These are phyloP conservation scores for Casuarius casuarius DNA, from an alignment of 2,113 vertebrate species.

Conservation along the genomic window DNA sequence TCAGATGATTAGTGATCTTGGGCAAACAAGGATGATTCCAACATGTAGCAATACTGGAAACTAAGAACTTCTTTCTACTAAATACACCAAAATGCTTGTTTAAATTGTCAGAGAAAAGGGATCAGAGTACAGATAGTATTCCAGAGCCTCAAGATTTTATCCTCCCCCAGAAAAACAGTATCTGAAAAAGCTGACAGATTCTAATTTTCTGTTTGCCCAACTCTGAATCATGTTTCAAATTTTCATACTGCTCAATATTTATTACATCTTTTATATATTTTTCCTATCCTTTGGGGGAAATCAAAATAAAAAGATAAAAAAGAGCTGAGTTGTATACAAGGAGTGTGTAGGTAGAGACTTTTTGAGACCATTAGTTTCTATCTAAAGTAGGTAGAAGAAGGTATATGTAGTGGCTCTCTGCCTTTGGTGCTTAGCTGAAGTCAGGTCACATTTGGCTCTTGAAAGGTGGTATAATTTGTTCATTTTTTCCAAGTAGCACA, in stretches of 20 bases:
- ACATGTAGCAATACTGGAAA: not conserved
- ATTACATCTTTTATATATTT: not conserved
- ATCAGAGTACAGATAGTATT: not conserved
- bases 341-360: not conserved
- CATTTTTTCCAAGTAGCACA: not conserved
- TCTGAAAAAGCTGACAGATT: not conserved
- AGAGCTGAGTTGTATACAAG: not conserved
- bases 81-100: not conserved
- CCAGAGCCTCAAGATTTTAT: not conserved
- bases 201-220: rapidly evolving
- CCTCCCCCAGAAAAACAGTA: rapidly evolving
- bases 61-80: not conserved
- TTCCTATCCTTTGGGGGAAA: not conserved
- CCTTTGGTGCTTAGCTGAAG: not conserved
- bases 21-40: not conserved
- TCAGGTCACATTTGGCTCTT: not conserved
- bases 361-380: not conserved
- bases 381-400: not conserved
- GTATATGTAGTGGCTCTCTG: not conserved
- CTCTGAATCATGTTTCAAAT: not conserved
- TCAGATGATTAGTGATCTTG: not conserved
- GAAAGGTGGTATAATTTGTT: not conserved
- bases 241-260: not conserved
- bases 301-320: not conserved
- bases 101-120: not conserved